phyloP scores from a whole-genome alignment of 2,113 vertebrate genomes.

The Xiphophorus couchianus region DNA sequence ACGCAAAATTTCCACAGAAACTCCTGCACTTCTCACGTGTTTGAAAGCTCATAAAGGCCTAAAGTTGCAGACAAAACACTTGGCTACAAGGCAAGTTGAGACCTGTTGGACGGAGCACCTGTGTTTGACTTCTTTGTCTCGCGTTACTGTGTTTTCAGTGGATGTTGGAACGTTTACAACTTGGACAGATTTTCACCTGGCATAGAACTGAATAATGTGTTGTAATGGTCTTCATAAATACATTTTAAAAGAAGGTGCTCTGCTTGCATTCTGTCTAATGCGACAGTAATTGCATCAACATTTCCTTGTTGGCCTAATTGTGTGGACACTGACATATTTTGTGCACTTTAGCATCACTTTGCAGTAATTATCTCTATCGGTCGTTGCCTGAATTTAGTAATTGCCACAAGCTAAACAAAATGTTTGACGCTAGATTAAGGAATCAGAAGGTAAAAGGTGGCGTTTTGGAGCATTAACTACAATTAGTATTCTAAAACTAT shows the following conservation, averaged over 20 bases:
- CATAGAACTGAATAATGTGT: background rate
- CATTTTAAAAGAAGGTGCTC: background rate
- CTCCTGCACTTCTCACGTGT: background rate
- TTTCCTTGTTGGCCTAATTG: background rate
- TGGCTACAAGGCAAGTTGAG: constrained; percentile 35
- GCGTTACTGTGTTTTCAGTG: constrained; percentile 7
- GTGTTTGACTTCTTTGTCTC: constrained; percentile 46
- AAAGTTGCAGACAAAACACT: constrained; percentile 26
- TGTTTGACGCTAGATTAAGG: background rate
- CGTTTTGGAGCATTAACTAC: background rate
- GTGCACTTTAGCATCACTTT: background rate
- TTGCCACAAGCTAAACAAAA: background rate
- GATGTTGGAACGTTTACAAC: background rate
- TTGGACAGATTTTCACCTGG: constrained; percentile 1
- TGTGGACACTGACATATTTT: background rate
- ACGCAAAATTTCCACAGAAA: background rate
- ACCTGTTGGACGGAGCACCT: constrained; percentile 34
- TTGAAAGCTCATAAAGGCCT: background rate
- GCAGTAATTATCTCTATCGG: background rate
- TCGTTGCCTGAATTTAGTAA: background rate
- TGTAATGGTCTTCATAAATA: background rate
- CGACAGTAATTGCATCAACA: background rate
- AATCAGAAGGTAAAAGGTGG: background rate
- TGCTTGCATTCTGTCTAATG: background rate
- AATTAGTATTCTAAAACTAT: no score